Evolutionary conservation across 2,888 invertebrate species (phyloP), one percentile per base, ranked within the genome.

Genomic region (Drosophila merina): DNA sequence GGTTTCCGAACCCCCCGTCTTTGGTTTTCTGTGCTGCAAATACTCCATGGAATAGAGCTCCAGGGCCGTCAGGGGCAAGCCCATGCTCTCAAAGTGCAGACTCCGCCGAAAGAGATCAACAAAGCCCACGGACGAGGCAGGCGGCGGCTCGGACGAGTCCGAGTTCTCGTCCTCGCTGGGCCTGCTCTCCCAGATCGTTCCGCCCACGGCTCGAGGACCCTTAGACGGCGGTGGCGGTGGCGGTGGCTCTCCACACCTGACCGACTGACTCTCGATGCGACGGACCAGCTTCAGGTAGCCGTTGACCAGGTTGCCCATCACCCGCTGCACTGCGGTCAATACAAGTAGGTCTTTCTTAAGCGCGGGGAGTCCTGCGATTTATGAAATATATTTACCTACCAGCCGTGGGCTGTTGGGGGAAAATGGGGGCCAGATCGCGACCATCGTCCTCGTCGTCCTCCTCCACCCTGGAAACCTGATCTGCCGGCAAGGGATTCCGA

Each of bases 31-130:
- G 0, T n/a, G 36, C 36, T 36, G n/a, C 6, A 12, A 2, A n/a
- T 12, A 36, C n/a, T 45, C 56, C 66, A 76, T 74, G 4, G 48
- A 50, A 25, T 64, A 28, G 0, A 76, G 57, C 9, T 79, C 79
- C 0, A 49, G 9, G 0, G 60, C 14, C 1, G 72, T 72, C 4
- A 74, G 9, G 0, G 71, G 57, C 5, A 79, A 54, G 7, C 71
- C 79, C 49, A 76, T 9, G 0, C 38, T 20, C 1, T 76, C 63
- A 58, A 49, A 74, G 9, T 70, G 49, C 36, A 56, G n/a, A 4
- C 51, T 62, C 44, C 60, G 55, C 0, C 74, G 60, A 9, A 30
- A 71, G 0, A 76, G 40, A 5, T 79, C 51, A 5, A 77, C 42
- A 44, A 77, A 79, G 0, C 62, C 47, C 7, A 77, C 42, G 9